A percentile compares a stretch with the other conserved stretches of the same genome.
phyloP scores from a whole-genome alignment of 2,113 vertebrate species.

The Myrmecophaga tridactyla region DNA sequence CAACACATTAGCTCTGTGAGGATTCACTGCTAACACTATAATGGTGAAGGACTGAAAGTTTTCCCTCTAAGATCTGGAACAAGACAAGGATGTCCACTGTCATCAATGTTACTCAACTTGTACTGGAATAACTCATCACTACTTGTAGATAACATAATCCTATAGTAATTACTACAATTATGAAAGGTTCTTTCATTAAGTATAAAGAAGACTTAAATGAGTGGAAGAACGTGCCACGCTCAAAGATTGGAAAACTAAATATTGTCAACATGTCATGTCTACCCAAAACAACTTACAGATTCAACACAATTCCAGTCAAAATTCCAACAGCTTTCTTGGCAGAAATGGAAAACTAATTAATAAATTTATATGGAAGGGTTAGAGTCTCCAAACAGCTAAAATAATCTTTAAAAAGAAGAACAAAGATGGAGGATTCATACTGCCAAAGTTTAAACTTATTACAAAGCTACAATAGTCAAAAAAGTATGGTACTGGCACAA shows the following conservation, averaged over 20 bases:
- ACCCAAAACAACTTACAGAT: not conserved
- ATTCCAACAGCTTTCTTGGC: not conserved
- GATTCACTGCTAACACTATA: not conserved
- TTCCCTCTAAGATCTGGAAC: not conserved
- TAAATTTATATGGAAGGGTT: not conserved
- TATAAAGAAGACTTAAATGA: not conserved
- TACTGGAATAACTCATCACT: too few species aligned
- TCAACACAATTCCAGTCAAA: not conserved
- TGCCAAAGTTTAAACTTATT: not conserved
- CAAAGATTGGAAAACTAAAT: too few species aligned
- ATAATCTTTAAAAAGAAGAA: not conserved
- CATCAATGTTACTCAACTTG: not conserved
- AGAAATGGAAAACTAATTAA: too few species aligned
- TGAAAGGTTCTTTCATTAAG: not conserved
- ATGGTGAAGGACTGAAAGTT: not conserved
- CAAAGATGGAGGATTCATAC: not conserved
- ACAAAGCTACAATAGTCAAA: not conserved
- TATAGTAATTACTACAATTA: too few species aligned
- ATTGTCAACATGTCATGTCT: not conserved
- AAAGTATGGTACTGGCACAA: not conserved
- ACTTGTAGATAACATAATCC: not conserved
- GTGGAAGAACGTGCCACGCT: too few species aligned
- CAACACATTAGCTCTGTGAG: too few species aligned
- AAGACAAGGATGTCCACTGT: not conserved
- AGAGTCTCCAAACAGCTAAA: not conserved